Conservation (phyloP, 35 echinoderm and acorn worm genomes). For the Strongylocentrotus purpuratus region DNA sequence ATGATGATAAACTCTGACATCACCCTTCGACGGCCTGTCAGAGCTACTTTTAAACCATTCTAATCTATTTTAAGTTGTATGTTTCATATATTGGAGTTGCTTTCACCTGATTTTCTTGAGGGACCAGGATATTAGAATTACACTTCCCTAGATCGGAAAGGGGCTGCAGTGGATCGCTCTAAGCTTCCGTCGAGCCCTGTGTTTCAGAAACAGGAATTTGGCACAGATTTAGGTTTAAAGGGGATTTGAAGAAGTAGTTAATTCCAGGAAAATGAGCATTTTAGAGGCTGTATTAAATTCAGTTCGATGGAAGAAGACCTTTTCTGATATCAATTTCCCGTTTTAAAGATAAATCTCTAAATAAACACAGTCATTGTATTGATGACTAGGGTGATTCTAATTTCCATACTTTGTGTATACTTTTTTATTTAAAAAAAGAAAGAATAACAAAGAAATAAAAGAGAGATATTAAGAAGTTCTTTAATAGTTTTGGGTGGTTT, state of each 20-base stretch:
- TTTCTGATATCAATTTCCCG: too few species aligned
- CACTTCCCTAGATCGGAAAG: background rate
- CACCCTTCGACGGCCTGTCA: background rate
- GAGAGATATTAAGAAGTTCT: too few species aligned
- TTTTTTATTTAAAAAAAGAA: too few species aligned
- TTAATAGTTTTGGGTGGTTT: too few species aligned
- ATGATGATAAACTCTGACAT: background rate
- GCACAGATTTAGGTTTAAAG: background rate
- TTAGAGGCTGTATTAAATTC: too few species aligned
- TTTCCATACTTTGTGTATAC: too few species aligned
- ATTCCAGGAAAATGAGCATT: background rate
- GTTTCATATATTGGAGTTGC: background rate
- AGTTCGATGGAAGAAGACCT: too few species aligned
- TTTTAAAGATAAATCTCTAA: too few species aligned
- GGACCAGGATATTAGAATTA: slow-evolving; percentile 11
- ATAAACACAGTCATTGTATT: too few species aligned
- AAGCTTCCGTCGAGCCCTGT: background rate
- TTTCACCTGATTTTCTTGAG: background rate
- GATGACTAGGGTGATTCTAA: too few species aligned
- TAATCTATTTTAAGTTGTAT: background rate
- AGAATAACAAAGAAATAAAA: too few species aligned
- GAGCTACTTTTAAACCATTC: background rate
- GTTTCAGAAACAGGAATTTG: background rate
- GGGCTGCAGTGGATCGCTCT: background rate
- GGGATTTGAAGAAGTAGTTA: background rate